Evolutionary conservation across 2,113 vertebrate species (phyloP).

Genomic region (Urocitellus parryii): DNA sequence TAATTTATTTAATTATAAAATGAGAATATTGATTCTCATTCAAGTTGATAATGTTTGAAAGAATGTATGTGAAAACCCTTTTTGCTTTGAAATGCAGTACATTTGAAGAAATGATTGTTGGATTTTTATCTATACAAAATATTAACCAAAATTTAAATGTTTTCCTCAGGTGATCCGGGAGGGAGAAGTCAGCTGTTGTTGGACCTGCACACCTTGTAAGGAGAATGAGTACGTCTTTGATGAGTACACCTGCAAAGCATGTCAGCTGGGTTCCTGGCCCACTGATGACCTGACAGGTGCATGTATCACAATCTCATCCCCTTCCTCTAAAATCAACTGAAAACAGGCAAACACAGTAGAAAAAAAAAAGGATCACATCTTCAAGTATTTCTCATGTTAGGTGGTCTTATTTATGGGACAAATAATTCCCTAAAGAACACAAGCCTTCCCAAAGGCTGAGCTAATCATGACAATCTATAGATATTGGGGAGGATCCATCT

Average conservation of each 20-base stretch:
- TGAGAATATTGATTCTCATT: neutral
- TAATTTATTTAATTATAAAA: conserved; percentile 22
- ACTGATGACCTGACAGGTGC: conserved; percentile 95
- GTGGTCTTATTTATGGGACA: neutral
- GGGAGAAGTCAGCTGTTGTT: conserved; percentile 99
- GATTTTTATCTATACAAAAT: neutral
- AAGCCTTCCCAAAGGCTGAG: neutral
- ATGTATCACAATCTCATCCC: neutral
- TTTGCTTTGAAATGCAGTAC: neutral
- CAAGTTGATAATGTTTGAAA: neutral
- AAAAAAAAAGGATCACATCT: neutral
- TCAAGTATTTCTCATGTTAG: neutral
- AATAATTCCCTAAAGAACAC: neutral
- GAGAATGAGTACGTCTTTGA: conserved; percentile 98
- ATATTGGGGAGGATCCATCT: neutral
- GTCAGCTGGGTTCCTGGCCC: conserved; percentile 97
- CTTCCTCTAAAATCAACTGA: neutral
- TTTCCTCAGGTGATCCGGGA: conserved; percentile 96
- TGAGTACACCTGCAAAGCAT: conserved; percentile 97
- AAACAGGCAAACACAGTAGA: neutral
- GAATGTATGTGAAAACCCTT: neutral
- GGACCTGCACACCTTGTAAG: conserved; percentile 98
- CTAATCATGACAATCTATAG: neutral
- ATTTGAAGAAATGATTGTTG: neutral
- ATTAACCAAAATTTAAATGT: conserved; percentile 44